Evolutionary conservation across 1,140 invertebrate genomes (phyloP), one percentile per base, ranked within the genome.

Genomic region (Saccostrea cuccullata): DNA sequence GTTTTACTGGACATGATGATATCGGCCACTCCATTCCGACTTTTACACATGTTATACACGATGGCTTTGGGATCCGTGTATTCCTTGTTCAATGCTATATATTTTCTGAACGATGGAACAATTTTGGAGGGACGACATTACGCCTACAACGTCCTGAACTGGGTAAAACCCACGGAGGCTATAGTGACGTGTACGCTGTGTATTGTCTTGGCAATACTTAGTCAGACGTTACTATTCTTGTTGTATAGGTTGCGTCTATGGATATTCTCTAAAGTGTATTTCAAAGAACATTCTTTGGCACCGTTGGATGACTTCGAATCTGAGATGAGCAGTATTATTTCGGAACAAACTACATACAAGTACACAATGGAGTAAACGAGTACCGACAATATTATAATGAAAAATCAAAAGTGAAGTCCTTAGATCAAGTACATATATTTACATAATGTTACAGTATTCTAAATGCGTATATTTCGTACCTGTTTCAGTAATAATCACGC

Each of bases 81-180:
- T 88, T 91, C 92, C 9, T 82, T 94, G 83, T 94, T 94, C 90
- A 94, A 94, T 89, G 93, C 92, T 64, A 56, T 93, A 84, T 94
- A 94, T 89, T 94, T 93, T 91, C 91, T 93, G 82, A 93, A 93
- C 86, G 90, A 93, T 58, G 93, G 93, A 9, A 93, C 91, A 20
- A 91, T 94, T 30, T 73, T 92, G 30, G 87, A 92, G n/a, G 91
- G 92, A 0, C 89, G 90, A 60, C 93, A 93, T 88, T 93, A 93
- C 58, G 91, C 91, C 1, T 94, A 94, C 88, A 93, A 93, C 87
- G 92, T 94, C 40, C 87, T 94, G 82, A 92, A 94, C 90, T 94
- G 94, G 94, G 88, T 90, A 36, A 90, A 92, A 56, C 94, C 93
- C 6, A 89, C 90, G 3, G 93, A 93, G 89, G 93, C 93, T 0